Evolutionary conservation across 2,888 invertebrate genomes (phyloP).

Genomic region (Rhyacophila evoluta): DNA sequence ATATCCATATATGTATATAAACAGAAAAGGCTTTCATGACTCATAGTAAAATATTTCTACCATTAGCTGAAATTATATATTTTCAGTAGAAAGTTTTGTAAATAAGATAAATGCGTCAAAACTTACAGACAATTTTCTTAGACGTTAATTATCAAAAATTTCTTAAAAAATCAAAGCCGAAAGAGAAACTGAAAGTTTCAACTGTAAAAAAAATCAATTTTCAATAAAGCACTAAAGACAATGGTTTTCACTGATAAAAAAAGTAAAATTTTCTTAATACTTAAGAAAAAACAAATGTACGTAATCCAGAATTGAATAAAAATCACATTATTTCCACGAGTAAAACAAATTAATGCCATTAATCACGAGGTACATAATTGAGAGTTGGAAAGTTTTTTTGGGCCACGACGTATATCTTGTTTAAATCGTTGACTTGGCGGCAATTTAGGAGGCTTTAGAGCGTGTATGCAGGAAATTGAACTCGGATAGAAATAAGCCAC

Average conservation of each 20-base stretch:
- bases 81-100: too few relatives aligned
- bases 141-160: too few relatives aligned
- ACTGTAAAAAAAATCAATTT: too few relatives aligned
- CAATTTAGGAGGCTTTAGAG: background rate
- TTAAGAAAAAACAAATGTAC: background rate
- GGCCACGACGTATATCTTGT: background rate
- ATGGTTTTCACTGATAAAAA: background rate
- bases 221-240: too few relatives aligned
- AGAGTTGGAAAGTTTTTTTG: background rate
- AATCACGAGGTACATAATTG: background rate
- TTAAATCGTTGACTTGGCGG: background rate
- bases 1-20: too few relatives aligned
- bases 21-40: too few relatives aligned
- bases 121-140: too few relatives aligned
- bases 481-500: background rate
- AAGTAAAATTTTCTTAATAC: background rate
- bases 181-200: too few relatives aligned
- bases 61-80: too few relatives aligned
- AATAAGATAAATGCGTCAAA: too few relatives aligned
- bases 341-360: conserved; percentile 13
- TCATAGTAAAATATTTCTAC: too few relatives aligned
- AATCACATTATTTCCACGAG: conserved; percentile 16
- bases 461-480: background rate
- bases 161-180: too few relatives aligned
- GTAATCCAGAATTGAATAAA: conserved; percentile 8